Evolutionary conservation across 2,797 vertebrate species (phyloP), one percentile per base, ranked within the genome.

Genomic region (Lacerta agilis): DNA sequence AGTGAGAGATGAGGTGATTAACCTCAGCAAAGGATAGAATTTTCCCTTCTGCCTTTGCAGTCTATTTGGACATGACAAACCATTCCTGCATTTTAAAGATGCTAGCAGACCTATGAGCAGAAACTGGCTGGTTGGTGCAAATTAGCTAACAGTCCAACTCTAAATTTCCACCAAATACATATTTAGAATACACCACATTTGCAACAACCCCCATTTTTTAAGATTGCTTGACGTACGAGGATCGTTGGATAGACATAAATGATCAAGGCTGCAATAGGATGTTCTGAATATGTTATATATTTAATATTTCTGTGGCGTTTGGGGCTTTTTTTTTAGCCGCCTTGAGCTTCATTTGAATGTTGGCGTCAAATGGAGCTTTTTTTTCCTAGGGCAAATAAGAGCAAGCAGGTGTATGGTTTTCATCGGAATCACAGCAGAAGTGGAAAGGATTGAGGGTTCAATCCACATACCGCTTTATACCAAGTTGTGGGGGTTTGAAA

Each of bases 51-150:
- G 87, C 80, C 66, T 93, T 93, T 78, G 76, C n/a, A 38, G 58
- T 87, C 90, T 76, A 78, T 1, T 83, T 79, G 49, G 83, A 93
- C 94, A 93, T 90, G 1, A 41, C 72, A 85, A 93, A 86, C 75
- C 0, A 15, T 78, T 83, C 86, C 69, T 83, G 69, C 27, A 61
- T 91, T 92, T 93, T 83, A 90, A 93, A 75, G 49, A 41, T 17
- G 84, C 66, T 64, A 85, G 38, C 61, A n/a, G 33, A 8, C 41
- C 25, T 15, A 83, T 89, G 90, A 15, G 23, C 45, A 38, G 41
- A 71, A 43, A 18, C 36, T 75, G 71, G 55, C 38, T 81, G 20
- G 23, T 55, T 82, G 86, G 33, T 78, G 49, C 49, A 58, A 71
- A 71, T 41, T 17, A 71, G 17, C 23, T 64, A 29, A 20, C 41